Conservation (phyloP, 2,797 vertebrate species). For the Myripristis jacobus region DNA sequence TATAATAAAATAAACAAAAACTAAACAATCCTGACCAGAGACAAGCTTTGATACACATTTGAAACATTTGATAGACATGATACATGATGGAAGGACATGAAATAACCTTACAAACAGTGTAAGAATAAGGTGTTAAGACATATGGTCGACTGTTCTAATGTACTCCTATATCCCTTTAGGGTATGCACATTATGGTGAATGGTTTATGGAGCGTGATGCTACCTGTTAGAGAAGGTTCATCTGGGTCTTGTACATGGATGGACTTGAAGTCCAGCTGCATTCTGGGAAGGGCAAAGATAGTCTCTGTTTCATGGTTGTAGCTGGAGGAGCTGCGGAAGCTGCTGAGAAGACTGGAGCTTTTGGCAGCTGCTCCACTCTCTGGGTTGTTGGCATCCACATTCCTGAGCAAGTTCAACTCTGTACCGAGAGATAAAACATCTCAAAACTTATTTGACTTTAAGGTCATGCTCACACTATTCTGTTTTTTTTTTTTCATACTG, state of each 20-base stretch:
- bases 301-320: slow-evolving; percentile 99
- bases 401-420: slow-evolving; percentile 94
- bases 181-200: too few relatives aligned
- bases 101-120: not conserved
- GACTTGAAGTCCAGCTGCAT: slow-evolving; percentile 99
- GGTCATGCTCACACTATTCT: slow-evolving; percentile 30
- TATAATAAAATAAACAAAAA: not conserved
- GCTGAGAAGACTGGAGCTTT: slow-evolving; percentile 93
- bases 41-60: too few relatives aligned
- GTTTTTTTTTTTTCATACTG: slow-evolving; percentile 25
- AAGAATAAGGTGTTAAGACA: not conserved
- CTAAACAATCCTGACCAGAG: not conserved
- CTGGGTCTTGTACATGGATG: slow-evolving; percentile 95
- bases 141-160: too few relatives aligned
- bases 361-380: slow-evolving; percentile 90
- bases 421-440: slow-evolving; percentile 48
- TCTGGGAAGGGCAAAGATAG: slow-evolving; percentile 96
- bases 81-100: not conserved
- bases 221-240: slow-evolving; percentile 94
- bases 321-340: slow-evolving; percentile 93
- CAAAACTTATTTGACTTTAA: slow-evolving; percentile 15
- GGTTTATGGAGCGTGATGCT: not conserved
- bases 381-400: slow-evolving; percentile 95
- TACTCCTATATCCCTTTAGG: too few relatives aligned
- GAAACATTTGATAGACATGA: too few relatives aligned